Evolutionary conservation across 2,797 vertebrate species (phyloP).

Genomic region (Petrocephalus sullivani): DNA sequence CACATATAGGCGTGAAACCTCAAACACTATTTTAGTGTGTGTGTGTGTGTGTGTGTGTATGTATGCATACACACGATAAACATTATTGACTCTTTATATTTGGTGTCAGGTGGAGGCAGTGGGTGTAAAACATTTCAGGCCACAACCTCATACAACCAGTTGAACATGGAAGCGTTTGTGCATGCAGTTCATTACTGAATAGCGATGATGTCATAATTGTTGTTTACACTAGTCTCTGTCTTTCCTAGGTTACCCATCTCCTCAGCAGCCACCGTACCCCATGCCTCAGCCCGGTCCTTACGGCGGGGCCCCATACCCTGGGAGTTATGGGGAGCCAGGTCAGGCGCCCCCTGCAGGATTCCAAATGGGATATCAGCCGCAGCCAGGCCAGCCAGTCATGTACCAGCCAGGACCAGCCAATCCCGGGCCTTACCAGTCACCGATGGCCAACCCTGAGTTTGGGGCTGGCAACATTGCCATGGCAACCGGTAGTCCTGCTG

Average conservation of each 20-base stretch:
- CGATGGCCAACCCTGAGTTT: constrained; percentile 38
- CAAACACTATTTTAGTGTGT: not conserved
- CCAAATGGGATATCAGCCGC: constrained; percentile 51
- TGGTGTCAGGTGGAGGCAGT: not conserved
- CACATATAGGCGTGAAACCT: not conserved
- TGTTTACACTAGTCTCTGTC: not conserved
- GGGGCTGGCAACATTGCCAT: constrained; percentile 32
- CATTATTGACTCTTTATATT: not conserved
- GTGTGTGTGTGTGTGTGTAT: no score
- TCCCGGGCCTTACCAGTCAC: constrained; percentile 29
- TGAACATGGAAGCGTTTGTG: not conserved
- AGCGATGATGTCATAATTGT: not conserved
- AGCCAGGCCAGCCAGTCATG: constrained; percentile 49
- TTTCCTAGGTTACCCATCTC: constrained; percentile 58
- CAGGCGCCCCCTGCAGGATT: constrained; percentile 62
- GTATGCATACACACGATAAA: not conserved
- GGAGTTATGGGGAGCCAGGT: constrained; percentile 55
- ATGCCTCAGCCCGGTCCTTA: constrained; percentile 50
- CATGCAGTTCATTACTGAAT: not conserved
- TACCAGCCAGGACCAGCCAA: constrained; percentile 56
- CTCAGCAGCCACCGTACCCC: constrained; percentile 57
- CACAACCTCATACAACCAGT: not conserved
- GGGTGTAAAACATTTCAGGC: not conserved
- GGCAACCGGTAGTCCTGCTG: constrained; percentile 19
- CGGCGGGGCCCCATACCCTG: constrained; percentile 55